Base-by-base conservation (phyloP, 2,113 vertebrate genomes). In the Oncorhynchus gorbuscha region DNA sequence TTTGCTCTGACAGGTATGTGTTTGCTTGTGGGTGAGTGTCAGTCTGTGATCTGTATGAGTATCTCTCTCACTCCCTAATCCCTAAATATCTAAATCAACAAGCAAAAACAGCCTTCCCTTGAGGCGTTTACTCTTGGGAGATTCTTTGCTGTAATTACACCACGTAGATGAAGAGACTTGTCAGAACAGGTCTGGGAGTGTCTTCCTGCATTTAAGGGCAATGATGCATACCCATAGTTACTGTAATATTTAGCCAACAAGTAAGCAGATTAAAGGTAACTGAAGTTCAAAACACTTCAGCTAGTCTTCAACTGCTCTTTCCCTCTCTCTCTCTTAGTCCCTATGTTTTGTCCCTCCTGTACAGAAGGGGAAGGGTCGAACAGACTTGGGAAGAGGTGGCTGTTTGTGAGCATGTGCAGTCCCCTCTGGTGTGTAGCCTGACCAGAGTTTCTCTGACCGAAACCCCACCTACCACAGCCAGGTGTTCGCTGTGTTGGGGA, bases 381-480 rank as follows among this genome's bases (percentile, higher is more conserved):
- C 3, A 5, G 1, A 18, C 39, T 32, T 83, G 35, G 76, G 0
- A 16, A 2, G 72, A 72, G 0, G 89, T 91, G 48, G 3, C 68
- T 2, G 78, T 71, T 66, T 92, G 91, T 13, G 14, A 85, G 64
- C 35, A 0, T 4, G 83, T 92, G 71, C 70, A 48, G 51, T 16
- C 58, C 18, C 89, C 84, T 0, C 75, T 80, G 79, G 18, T 67
- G 2, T 92, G 90, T 74, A 69, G 90, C 80, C 65, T 92, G 74
- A 90, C 89, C 0, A n/a, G 77, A 51, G 4, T 73, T 91, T 51
- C 58, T 6, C 48, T 0, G 2, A 83, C 16, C 64, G 0, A 0
- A 0, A 0, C 0, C 0, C 32, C 61, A 0, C 0, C 0, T 89
- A 90, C 79, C 30, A 24, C 0, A 48, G 11, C 58, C 0, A 0